These are phyloP conservation scores for Cydia amplana DNA, from an alignment of 1,140 invertebrate genomes.

Conservation along the genomic window DNA sequence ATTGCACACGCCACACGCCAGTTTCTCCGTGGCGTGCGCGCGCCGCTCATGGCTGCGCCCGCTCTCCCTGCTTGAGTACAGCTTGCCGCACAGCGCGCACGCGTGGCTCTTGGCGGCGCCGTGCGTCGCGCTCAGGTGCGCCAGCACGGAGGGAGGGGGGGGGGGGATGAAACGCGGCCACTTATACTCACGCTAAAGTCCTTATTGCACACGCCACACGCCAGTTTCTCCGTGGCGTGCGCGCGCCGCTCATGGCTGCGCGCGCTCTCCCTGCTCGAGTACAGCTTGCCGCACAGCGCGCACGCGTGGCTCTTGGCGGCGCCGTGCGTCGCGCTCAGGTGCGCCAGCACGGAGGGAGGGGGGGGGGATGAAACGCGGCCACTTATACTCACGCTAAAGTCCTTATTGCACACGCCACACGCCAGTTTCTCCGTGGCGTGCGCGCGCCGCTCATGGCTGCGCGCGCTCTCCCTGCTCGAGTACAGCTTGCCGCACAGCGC, in stretches of 20 bases:
- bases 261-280: conserved; percentile 45
- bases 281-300: conserved; percentile 39
- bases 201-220: conserved; percentile 40
- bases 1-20: not conserved
- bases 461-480: conserved; percentile 43
- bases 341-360: too few relatives aligned
- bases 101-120: conserved; percentile 34
- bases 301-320: conserved; percentile 39
- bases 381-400: conserved; percentile 30
- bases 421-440: conserved; percentile 34
- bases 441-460: conserved; percentile 42
- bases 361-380: too few relatives aligned
- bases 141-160: too few relatives aligned
- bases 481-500: conserved; percentile 41
- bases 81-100: conserved; percentile 41
- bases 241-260: conserved; percentile 43
- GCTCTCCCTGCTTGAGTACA: conserved; percentile 42
- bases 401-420: not conserved
- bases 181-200: conserved; percentile 44
- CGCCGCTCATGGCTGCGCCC: conserved; percentile 43
- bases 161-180: too few relatives aligned
- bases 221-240: conserved; percentile 32
- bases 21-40: conserved; percentile 35
- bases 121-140: too few relatives aligned
- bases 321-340: too few relatives aligned